Conservation (phyloP, 2,113 vertebrate species). For the Glaucidium brasilianum region DNA sequence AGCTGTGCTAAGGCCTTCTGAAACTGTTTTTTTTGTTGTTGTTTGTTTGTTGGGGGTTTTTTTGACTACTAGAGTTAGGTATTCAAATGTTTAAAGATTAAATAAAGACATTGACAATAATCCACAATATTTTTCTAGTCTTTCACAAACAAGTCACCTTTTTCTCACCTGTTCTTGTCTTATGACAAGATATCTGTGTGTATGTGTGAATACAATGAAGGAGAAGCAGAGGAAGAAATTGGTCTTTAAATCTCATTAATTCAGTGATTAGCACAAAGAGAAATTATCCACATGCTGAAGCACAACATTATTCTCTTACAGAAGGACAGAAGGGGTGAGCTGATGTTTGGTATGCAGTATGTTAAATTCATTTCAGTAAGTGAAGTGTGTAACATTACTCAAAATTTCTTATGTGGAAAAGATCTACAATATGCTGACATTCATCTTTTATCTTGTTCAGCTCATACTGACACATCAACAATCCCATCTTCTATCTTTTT, state of each 20-base stretch:
- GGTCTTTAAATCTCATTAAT: constrained; percentile 31
- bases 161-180: background rate
- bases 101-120: background rate
- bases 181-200: background rate
- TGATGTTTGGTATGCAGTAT: background rate
- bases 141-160: background rate
- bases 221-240: background rate
- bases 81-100: background rate
- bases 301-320: constrained; percentile 2
- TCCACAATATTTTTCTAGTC: background rate
- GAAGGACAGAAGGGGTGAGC: background rate
- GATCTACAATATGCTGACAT: background rate
- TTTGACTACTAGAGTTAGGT: rapidly evolving
- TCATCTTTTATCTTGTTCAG: background rate
- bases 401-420: background rate
- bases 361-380: background rate
- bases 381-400: background rate
- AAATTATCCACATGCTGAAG: constrained; percentile 14
- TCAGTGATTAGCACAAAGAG: background rate
- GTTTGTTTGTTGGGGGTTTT: too few species aligned
- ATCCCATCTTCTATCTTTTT: background rate
- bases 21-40: background rate
- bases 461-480: background rate
- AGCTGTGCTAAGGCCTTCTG: background rate
- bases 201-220: background rate